Conservation (phyloP, 2,888 invertebrate genomes). For the Apodemia mormo region DNA sequence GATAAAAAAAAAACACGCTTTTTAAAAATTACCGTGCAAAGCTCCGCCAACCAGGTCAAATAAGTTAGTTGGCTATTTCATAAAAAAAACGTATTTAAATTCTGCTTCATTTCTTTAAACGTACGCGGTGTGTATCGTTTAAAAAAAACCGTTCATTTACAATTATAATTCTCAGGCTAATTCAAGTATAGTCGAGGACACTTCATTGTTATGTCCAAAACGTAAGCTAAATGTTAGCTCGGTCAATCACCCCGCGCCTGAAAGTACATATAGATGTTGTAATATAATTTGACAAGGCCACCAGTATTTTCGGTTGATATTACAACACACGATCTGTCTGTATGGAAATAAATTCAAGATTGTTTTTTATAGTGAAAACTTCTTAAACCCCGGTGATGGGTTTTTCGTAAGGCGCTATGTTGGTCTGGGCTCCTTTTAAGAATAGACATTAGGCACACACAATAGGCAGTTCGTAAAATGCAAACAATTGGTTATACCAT, state of each 20-base stretch:
- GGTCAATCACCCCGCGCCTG: slow-evolving; percentile 12
- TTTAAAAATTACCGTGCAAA: too few relatives aligned
- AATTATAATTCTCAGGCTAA: slow-evolving; percentile 14
- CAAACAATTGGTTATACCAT: too few relatives aligned
- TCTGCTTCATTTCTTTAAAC: not conserved
- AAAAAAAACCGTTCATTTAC: not conserved
- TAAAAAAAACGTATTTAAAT: not conserved
- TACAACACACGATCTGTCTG: slow-evolving; percentile 26
- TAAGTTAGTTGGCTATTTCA: not conserved
- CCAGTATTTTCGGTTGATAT: slow-evolving; percentile 39
- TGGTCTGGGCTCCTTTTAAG: too few relatives aligned
- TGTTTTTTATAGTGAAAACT: too few relatives aligned
- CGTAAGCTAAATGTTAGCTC: slow-evolving; percentile 11
- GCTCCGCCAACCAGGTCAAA: too few relatives aligned
- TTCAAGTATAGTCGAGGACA: slow-evolving; percentile 14
- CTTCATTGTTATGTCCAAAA: slow-evolving; percentile 11
- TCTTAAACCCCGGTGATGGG: too few relatives aligned
- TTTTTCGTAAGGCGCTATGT: too few relatives aligned
- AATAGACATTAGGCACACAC: too few relatives aligned
- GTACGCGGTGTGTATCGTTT: not conserved
- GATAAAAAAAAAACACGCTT: too few relatives aligned
- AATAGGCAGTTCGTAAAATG: too few relatives aligned
- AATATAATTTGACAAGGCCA: slow-evolving; percentile 60
- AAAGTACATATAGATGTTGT: slow-evolving; percentile 45
- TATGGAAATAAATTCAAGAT: not conserved